Evolutionary conservation across 2,888 invertebrate genomes (phyloP), one percentile per base, ranked within the genome.

Genomic region (Lordiphosa andalusiaca): DNA sequence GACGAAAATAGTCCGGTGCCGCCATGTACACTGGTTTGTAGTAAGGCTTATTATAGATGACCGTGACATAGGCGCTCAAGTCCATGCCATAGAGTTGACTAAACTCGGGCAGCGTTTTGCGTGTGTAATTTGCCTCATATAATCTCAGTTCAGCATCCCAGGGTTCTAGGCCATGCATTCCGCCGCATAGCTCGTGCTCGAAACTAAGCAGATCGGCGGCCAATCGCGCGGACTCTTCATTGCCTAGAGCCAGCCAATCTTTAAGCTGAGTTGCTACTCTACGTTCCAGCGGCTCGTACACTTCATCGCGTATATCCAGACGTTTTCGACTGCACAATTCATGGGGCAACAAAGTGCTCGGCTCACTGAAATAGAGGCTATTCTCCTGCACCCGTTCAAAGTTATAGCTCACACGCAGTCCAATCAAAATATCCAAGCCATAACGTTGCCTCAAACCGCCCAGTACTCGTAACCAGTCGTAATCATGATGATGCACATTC

Each of bases 371-470:
- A 23, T 87, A 88, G 10, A 88, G 73, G 47, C 86, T 86, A 54
- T 86, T 86, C 41, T 87, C 86, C 16, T 77, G 70, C 6, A 78
- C 73, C 12, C 70, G 84, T 5, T 53, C 71, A 42, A 76, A 76
- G 53, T 89, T 88, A 23, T 82, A 72, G 13, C 78, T 75, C 1
- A 89, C 63, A 0, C 84, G 76, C 12, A 89, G 42, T 3, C 89
- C 89, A 6, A 88, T 82, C 5, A 88, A 58, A 3, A 89, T 87
- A 13, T 88, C 81, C 70, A 88, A 76, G 47, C 82, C 88, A 36
- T 72, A 89, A 12, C 71, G 53, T 12, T 64, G 67, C 0, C 86
- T 74, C 23, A 88, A 37, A 1, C 50, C 60, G 0, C 78, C 88
- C 0, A 85, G 52, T 7, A 85, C 69, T 7, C 76, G 66, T 4